Conservation (phyloP, 2,797 vertebrate species). For the Bradypus variegatus region DNA sequence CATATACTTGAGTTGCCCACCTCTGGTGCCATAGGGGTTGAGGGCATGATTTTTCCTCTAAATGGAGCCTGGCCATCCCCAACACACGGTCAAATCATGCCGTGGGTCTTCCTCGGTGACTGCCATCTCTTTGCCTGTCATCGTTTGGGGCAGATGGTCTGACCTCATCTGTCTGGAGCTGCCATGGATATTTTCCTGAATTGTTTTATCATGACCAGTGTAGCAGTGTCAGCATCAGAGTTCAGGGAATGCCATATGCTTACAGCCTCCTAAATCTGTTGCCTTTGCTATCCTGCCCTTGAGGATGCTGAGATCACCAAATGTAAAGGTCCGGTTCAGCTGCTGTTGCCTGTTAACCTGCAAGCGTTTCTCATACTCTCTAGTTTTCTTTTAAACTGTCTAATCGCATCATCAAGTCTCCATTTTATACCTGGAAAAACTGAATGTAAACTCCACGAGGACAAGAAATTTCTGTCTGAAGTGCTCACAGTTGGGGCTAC, state of each 20-base stretch:
- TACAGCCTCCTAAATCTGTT: not conserved
- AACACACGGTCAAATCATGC: not conserved
- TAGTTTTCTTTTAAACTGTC: not conserved
- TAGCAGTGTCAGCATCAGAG: not conserved
- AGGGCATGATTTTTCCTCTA: not conserved
- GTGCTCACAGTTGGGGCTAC: not conserved
- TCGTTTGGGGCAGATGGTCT: not conserved
- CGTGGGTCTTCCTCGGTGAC: too few relatives aligned
- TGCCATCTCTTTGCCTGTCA: not conserved
- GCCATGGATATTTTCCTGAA: not conserved
- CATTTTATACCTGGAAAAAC: not conserved
- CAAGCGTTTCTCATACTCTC: not conserved
- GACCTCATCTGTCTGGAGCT: not conserved
- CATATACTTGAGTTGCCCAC: not conserved
- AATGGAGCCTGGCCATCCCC: not conserved
- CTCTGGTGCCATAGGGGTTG: not conserved
- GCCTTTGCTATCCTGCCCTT: not conserved
- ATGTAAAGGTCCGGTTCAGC: not conserved
- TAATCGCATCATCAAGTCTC: not conserved
- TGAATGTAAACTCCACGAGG: not conserved
- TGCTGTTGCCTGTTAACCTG: not conserved
- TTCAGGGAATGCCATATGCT: too few relatives aligned
- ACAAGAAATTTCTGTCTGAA: not conserved
- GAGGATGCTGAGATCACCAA: not conserved
- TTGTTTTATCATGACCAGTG: not conserved